These are phyloP conservation scores for Hippasteria phrygiana DNA, from an alignment of 53 echinoderm and acorn worm genomes.

Conservation along the genomic window DNA sequence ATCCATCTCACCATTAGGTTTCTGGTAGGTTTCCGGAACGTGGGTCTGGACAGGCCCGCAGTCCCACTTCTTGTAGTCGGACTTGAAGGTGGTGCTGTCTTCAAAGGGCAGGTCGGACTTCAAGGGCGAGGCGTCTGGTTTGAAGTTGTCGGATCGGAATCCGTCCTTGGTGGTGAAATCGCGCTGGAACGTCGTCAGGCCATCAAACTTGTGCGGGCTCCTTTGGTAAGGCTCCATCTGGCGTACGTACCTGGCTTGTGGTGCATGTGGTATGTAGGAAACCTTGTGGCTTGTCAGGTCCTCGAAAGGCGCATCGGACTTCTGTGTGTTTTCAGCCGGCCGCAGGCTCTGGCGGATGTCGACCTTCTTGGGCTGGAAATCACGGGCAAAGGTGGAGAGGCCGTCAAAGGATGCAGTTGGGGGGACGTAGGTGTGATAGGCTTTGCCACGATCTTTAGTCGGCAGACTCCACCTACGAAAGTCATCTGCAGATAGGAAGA, in stretches of 20 bases:
- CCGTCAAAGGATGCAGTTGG: conserved; percentile 94
- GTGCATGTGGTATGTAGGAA: conserved; percentile 86
- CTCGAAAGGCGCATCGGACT: conserved; percentile 85
- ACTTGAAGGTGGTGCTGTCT: conserved; percentile 91
- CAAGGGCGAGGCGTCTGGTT: conserved; percentile 80
- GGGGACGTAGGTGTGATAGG: conserved; percentile 81
- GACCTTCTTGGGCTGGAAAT: conserved; percentile 87
- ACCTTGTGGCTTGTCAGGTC: conserved; percentile 89
- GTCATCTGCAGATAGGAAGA: conserved; percentile 79
- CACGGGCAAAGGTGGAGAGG: conserved; percentile 87
- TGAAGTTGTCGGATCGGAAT: conserved; percentile 80
- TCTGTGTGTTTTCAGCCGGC: conserved; percentile 80
- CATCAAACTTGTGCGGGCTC: conserved; percentile 87
- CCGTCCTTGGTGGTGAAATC: conserved; percentile 87
- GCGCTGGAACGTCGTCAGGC: conserved; percentile 85
- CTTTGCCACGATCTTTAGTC: conserved; percentile 71
- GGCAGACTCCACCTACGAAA: conserved; percentile 95
- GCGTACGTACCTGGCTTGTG: conserved; percentile 80
- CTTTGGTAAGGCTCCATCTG: conserved; percentile 73
- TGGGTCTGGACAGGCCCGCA: conserved; percentile 77
- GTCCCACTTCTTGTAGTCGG: conserved; percentile 88
- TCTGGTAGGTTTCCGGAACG: conserved; percentile 81
- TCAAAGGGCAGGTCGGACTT: conserved; percentile 94
- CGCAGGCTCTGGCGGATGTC: conserved; percentile 84
- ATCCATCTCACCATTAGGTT: conserved; percentile 91